Base-by-base conservation (phyloP, 1,140 invertebrate genomes). In the Phymastichus coffea region DNA sequence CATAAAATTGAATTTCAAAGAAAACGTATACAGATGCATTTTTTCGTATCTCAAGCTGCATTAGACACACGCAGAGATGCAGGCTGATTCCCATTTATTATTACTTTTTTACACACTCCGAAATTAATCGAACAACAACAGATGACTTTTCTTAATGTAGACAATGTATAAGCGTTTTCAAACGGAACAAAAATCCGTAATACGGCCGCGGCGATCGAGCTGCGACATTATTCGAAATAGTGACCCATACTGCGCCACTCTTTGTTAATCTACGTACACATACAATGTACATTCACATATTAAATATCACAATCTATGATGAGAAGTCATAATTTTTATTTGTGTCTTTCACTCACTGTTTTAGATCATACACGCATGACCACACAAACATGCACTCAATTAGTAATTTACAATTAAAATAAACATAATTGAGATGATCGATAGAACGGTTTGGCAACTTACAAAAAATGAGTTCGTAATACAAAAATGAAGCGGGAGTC, bases 221-320 rank as follows among this genome's bases (percentile, higher is more conserved):
- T 51, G 54, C 53, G 54, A 52, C 54, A 46, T 52, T 15, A 25
- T 55, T 61, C 41, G 41, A 62, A 52, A 46, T 10, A 62, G 54
- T 56, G 60, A 47, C 33, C 20, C 10, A 49, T 52, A 37, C n/a
- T 33, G 25, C 33, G 12, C 49, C 49, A 60, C 51, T 60, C 23
- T 60, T 48, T 20, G 10, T 55, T 55, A 57, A 28, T 22, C 54
- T 57, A 62, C 40, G 41, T 52, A 57, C 54, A 52, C 47, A 51
- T 62, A 52, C 19, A 52, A 62, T 56, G 54, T 62, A 57, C 54
- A 55, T 53, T 59, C 58, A 64, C 64, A 62, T 65, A 58, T 63
- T 48, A 74, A 74, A 73, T 75, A 75, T 75, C 73, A 75, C 73
- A 75, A 74, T 74, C 70, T 72, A 75, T 69, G 66, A 74, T 73